Evolutionary conservation across 2,797 vertebrate species (phyloP), one percentile per base, ranked within the genome.

Genomic region (Adelosebastes latens): DNA sequence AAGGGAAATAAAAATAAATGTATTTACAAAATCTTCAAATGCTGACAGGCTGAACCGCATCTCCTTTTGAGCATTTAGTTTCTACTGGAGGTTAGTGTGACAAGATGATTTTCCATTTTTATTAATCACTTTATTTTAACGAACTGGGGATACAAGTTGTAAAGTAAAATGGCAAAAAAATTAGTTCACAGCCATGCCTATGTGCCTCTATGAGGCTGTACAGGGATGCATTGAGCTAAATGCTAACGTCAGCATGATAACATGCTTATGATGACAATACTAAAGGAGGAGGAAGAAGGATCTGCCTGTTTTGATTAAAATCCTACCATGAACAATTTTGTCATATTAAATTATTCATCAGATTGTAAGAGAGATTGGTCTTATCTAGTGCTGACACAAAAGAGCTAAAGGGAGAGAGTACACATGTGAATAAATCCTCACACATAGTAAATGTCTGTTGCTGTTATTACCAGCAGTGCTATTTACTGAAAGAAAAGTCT

Each of bases 251-350:
- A 49, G 46, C 46, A 49, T 49, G 18, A 49, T 49, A 49, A 49
- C 46, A 49, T 49, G 46, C 18, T 49, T 20, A 8, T 49, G 46
- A 20, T 49, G 18, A 0, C 8, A n/a, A 52, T 49, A 20, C 20
- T 52, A 10, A 52, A 20, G 66, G 61, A 72, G 72, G 69, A 80
- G 55, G 29, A 80, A 66, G 61, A 71, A 36, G 34, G 66, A 75
- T 70, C 52, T 53, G 73, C 72, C 55, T 75, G 53, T 80, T 77
- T 75, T 73, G 64, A 84, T 83, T 77, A 34, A 68, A 77, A 77
- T 79, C 68, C 67, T 69, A 55, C 29, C 62, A 53, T 63, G 72
- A 32, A 14, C 1, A 24, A 75, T 70, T 78, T 70, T 52, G 12
- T 32, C 2, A 63, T 7, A 24, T 73, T 59, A 25, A 64, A 39